Conservation (phyloP, 2,888 invertebrate species). For the Pyrocoelia pectoralis region DNA sequence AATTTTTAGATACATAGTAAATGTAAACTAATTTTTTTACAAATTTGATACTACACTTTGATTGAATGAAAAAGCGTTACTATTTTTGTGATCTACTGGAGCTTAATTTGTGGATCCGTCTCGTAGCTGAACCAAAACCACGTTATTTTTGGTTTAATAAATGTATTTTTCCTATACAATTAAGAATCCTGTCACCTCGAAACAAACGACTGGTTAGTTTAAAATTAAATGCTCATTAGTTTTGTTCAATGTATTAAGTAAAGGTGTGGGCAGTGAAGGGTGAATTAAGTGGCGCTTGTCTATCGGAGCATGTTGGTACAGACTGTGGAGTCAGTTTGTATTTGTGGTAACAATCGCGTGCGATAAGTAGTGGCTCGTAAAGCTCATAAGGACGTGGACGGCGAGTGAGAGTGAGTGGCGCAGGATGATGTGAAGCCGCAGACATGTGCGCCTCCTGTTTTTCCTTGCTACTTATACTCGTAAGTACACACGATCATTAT, state of each 20-base stretch:
- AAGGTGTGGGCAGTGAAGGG: constrained; percentile 34
- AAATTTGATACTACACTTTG: too few species aligned
- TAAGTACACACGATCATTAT: constrained; percentile 24
- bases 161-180: too few species aligned
- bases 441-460: constrained; percentile 54
- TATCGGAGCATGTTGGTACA: constrained; percentile 28
- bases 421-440: constrained; percentile 52
- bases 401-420: constrained; percentile 52
- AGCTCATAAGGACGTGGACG: constrained; percentile 51
- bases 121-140: too few species aligned
- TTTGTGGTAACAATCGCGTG: constrained; percentile 14
- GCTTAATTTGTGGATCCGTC: too few species aligned
- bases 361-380: constrained; percentile 50
- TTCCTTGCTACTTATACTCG: constrained; percentile 49
- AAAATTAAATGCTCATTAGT: constrained; percentile 1
- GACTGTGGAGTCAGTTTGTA: constrained; percentile 32
- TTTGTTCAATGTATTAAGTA: constrained; percentile 6
- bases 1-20: too few species aligned
- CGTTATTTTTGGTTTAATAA: too few species aligned
- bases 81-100: too few species aligned
- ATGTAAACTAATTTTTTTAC: too few species aligned
- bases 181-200: too few species aligned
- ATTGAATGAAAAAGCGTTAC: too few species aligned
- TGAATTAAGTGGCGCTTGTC: constrained; percentile 36
- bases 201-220: neutral